phyloP scores from a whole-genome alignment of 2,888 invertebrate genomes.

The Macrosoma leucophasiata region DNA sequence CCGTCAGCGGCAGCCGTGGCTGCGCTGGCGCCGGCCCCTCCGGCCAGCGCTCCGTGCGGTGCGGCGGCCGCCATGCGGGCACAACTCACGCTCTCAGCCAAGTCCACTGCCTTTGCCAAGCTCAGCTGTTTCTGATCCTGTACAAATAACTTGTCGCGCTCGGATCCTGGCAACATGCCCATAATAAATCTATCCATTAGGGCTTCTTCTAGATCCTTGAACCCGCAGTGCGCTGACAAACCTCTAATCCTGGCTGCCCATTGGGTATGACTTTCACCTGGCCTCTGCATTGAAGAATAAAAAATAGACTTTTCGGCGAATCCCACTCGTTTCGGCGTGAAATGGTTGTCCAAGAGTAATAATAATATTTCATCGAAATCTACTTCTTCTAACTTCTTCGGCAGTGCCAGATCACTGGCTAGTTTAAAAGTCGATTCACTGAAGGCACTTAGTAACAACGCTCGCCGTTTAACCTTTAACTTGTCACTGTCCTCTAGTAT shows the following conservation, averaged over 20 bases:
- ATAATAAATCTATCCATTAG: conserved; percentile 14
- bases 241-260: conserved; percentile 10
- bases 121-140: conserved; percentile 9
- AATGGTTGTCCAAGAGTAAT: conserved; percentile 17
- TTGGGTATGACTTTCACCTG: conserved; percentile 13
- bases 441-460: conserved; percentile 13
- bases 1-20: too few species aligned
- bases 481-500: conserved; percentile 13
- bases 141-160: conserved; percentile 11
- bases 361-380: conserved; percentile 12
- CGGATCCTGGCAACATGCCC: conserved; percentile 12
- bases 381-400: conserved; percentile 18
- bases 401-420: conserved; percentile 21
- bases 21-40: background rate
- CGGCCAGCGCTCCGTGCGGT: background rate
- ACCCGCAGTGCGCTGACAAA: conserved; percentile 9
- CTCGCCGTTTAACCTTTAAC: conserved; percentile 12
- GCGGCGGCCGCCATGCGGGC: conserved; percentile 7
- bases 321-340: conserved; percentile 16
- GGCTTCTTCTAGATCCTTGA: conserved; percentile 14
- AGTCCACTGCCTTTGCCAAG: conserved; percentile 10
- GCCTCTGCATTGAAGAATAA: conserved; percentile 11
- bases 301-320: conserved; percentile 16
- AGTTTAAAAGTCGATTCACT: conserved; percentile 20
- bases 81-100: conserved; percentile 13